phyloP scores from a whole-genome alignment of 2,888 invertebrate genomes.

The Acanthosepion esculentum region DNA sequence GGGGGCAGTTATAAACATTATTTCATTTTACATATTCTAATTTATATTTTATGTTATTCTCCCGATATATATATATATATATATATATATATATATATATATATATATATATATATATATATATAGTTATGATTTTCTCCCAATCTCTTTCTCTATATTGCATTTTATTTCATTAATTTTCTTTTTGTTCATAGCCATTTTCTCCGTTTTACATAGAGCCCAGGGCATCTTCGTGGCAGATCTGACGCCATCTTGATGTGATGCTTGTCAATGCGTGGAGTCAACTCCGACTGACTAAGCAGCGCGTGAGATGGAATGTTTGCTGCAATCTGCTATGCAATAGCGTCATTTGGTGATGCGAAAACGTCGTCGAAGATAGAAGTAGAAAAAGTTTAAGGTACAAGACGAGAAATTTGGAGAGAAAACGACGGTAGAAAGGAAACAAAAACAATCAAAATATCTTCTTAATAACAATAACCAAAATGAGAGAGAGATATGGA shows the following conservation, averaged over 20 bases:
- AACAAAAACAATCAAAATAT: background rate
- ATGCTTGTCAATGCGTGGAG: conserved; percentile 33
- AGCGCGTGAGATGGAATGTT: conserved; percentile 4
- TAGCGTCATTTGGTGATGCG: background rate
- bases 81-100: too few relatives aligned
- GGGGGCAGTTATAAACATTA: background rate
- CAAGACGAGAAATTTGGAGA: background rate
- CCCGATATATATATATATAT: too few relatives aligned
- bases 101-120: too few relatives aligned
- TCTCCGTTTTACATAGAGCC: background rate
- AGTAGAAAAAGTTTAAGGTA: background rate
- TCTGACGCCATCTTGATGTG: conserved; percentile 22
- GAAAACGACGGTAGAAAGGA: background rate
- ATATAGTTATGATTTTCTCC: background rate
- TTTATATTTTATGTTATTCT: background rate
- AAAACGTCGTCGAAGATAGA: background rate
- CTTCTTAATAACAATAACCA: background rate
- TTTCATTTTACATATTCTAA: background rate
- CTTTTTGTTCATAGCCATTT: background rate
- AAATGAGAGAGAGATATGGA: background rate
- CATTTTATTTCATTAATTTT: background rate
- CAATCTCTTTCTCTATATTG: background rate
- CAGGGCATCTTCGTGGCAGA: conserved; percentile 6
- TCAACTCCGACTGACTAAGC: conserved; percentile 33
- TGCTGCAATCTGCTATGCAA: background rate